Conservation (phyloP, 1,140 invertebrate genomes). For the Apis dorsata region DNA sequence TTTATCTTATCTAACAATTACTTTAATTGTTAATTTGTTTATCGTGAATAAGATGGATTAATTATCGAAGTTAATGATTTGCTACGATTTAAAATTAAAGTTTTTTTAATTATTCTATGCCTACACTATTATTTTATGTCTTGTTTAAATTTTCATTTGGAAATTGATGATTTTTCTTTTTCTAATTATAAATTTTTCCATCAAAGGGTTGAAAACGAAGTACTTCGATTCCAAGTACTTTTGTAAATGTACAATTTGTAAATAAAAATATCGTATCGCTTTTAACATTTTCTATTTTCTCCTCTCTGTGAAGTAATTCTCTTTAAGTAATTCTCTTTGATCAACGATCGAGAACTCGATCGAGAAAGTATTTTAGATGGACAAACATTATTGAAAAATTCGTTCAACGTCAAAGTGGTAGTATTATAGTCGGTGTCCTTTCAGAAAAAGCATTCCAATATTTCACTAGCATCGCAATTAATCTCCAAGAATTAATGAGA, state of each 20-base stretch:
- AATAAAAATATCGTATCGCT: constrained; percentile 3
- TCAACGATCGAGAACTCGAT: not conserved
- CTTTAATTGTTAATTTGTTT: no score
- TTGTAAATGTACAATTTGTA: not conserved
- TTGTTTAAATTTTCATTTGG: no score
- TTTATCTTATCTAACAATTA: no score
- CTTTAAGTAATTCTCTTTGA: not conserved
- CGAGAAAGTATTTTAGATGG: not conserved
- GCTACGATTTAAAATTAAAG: no score
- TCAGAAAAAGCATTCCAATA: not conserved
- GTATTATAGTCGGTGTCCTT: not conserved
- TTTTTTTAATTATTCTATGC: no score
- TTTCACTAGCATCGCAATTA: not conserved
- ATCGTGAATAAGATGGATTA: no score
- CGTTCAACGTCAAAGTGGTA: not conserved
- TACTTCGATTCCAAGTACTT: not conserved
- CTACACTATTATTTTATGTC: no score
- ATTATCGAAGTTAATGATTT: no score
- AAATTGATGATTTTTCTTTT: not conserved
- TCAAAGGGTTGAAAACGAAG: constrained; percentile 19
- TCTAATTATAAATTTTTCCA: not conserved
- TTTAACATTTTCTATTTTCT: constrained; percentile 12
- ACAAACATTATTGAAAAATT: not conserved
- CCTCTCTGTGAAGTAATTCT: not conserved
- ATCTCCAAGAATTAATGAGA: no score